phyloP scores from a whole-genome alignment of 1,140 invertebrate genomes.

The Chelonus insularis region DNA sequence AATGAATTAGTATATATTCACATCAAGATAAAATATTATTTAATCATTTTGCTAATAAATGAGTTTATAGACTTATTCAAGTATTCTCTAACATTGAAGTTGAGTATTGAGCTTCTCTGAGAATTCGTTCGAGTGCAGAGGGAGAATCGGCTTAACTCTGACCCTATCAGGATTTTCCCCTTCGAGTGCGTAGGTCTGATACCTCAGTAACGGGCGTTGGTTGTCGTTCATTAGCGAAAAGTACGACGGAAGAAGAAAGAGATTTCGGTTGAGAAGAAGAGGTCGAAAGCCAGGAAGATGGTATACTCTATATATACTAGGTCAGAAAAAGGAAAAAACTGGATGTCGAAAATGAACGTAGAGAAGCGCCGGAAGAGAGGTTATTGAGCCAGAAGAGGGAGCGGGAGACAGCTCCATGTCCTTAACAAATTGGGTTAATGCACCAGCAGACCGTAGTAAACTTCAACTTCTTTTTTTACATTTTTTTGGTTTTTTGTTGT shows the following conservation, averaged over 20 bases:
- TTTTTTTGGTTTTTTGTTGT: not conserved
- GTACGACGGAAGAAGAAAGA: not conserved
- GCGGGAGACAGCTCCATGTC: slow-evolving; percentile 27
- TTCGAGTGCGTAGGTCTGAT: not conserved
- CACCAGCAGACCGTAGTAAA: slow-evolving; percentile 12
- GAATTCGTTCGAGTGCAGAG: too few species aligned
- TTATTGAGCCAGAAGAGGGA: slow-evolving; percentile 27
- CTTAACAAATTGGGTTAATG: slow-evolving; percentile 36
- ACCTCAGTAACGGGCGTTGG: not conserved
- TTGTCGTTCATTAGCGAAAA: slow-evolving; percentile 9
- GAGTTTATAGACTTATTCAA: too few species aligned
- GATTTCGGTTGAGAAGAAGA: not conserved
- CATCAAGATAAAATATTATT: too few species aligned
- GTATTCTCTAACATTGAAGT: too few species aligned
- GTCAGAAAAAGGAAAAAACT: not conserved
- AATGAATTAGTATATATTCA: too few species aligned
- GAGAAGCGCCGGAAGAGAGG: slow-evolving; percentile 15
- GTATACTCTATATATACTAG: not conserved
- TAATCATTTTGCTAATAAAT: too few species aligned
- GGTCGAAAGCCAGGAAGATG: not conserved
- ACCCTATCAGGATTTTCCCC: too few species aligned
- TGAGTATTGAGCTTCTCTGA: too few species aligned
- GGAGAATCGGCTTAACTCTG: too few species aligned
- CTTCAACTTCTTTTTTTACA: slow-evolving; percentile 2
- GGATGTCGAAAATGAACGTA: slow-evolving; percentile 6